Percentiles rank a stretch among this genome's conserved stretches.
These are phyloP conservation scores for Labeo rohita DNA, from an alignment of 2,113 vertebrate species.

Conservation along the genomic window DNA sequence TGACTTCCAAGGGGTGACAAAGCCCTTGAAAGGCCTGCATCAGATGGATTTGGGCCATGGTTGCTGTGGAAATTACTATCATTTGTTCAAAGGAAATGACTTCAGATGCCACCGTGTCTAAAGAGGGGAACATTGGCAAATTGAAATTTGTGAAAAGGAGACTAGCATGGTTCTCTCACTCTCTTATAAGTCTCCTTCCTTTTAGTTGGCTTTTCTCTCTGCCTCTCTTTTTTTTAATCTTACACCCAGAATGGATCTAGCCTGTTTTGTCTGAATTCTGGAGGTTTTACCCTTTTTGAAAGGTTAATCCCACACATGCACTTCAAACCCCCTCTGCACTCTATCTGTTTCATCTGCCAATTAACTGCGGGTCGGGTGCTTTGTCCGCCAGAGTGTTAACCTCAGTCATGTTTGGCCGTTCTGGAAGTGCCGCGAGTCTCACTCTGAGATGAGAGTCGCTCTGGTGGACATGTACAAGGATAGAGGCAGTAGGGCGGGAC, in stretches of 20 bases:
- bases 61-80: constrained; percentile 76
- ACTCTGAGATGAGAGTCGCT: constrained; percentile 62
- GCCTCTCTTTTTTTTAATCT: neutral
- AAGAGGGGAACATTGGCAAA: constrained; percentile 72
- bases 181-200: neutral
- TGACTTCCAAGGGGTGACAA: constrained; percentile 79
- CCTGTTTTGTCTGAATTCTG: constrained; percentile 59
- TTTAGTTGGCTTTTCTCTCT: neutral
- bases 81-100: constrained; percentile 78
- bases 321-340: constrained; percentile 71
- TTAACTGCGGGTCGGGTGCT: constrained; percentile 72
- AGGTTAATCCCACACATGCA: constrained; percentile 74
- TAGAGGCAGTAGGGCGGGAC: constrained; percentile 1
- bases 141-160: constrained; percentile 75
- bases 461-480: constrained; percentile 25
- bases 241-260: constrained; percentile 58
- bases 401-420: constrained; percentile 67
- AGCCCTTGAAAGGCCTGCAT: constrained; percentile 67
- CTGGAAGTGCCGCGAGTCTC: constrained; percentile 72
- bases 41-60: constrained; percentile 71
- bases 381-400: constrained; percentile 70
- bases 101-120: constrained; percentile 71
- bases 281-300: constrained; percentile 69
- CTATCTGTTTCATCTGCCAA: constrained; percentile 79
- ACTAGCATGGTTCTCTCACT: constrained; percentile 45